Percentiles rank a stretch among this genome's conserved stretches.
Conservation (phyloP, 2,113 vertebrate genomes). For the Parotia lawesii region DNA sequence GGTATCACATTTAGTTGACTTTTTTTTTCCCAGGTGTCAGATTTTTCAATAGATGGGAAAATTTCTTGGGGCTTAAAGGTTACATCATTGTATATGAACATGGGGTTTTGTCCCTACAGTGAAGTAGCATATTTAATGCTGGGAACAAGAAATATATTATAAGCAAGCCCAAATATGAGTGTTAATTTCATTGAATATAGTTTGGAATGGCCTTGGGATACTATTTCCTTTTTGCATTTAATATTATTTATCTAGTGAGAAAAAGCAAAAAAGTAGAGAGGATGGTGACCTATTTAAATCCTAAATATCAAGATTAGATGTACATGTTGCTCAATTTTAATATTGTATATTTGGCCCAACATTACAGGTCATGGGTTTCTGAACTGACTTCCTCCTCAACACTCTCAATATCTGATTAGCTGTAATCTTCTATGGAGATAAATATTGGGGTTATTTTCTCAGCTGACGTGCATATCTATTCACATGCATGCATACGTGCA, state of each 20-base stretch:
- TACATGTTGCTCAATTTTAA: neutral
- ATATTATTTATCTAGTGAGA: neutral
- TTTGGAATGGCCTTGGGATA: neutral
- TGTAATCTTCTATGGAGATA: neutral
- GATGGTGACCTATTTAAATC: neutral
- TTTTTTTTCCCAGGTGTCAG: neutral
- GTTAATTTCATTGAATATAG: neutral
- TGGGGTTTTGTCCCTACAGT: neutral
- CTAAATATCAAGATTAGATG: neutral
- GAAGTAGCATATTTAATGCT: neutral
- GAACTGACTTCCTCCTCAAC: neutral
- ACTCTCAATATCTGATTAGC: neutral
- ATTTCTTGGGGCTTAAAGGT: neutral
- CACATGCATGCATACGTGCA: accelerated
- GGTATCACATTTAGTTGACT: neutral
- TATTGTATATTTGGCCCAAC: neutral
- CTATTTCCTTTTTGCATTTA: neutral
- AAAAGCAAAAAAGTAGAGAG: neutral
- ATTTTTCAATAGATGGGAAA: neutral
- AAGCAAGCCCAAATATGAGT: neutral
- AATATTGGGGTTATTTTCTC: neutral
- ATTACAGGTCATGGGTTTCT: neutral
- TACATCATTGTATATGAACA: neutral
- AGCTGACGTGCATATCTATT: neutral
- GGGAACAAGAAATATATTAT: neutral